Percentiles rank a stretch among this genome's conserved stretches.
These are phyloP conservation scores for Spinus pinus DNA, from an alignment of 2,797 vertebrate genomes.

Conservation along the genomic window DNA sequence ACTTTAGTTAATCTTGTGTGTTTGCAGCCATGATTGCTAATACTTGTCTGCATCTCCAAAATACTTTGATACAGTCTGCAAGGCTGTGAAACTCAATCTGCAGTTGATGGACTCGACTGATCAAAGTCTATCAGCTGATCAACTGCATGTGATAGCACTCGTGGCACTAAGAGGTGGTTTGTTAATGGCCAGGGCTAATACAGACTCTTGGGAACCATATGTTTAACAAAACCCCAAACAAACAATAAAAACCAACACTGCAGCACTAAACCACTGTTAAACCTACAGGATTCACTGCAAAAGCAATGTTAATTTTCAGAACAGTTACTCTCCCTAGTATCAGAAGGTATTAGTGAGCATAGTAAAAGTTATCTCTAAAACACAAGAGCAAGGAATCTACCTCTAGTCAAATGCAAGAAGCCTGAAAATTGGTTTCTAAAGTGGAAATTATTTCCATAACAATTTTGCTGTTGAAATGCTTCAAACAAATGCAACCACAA, in stretches of 20 bases:
- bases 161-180: neutral
- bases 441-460: neutral
- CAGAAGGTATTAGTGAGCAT: neutral
- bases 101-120: neutral
- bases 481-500: neutral
- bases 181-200: neutral
- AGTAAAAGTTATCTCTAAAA: neutral
- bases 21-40: neutral
- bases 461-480: neutral
- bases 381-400: neutral
- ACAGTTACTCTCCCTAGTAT: neutral
- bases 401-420: neutral
- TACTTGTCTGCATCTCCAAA: neutral
- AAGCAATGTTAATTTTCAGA: neutral
- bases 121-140: neutral
- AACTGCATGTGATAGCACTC: accelerated
- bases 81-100: neutral
- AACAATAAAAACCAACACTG: neutral
- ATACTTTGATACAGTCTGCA: neutral
- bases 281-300: neutral
- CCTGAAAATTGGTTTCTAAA: neutral
- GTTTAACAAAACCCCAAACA: neutral
- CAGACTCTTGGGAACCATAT: neutral
- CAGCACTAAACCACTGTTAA: neutral
- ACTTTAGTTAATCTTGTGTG: neutral